phyloP scores from a whole-genome alignment of 2,113 vertebrate genomes.

The Meles meles region DNA sequence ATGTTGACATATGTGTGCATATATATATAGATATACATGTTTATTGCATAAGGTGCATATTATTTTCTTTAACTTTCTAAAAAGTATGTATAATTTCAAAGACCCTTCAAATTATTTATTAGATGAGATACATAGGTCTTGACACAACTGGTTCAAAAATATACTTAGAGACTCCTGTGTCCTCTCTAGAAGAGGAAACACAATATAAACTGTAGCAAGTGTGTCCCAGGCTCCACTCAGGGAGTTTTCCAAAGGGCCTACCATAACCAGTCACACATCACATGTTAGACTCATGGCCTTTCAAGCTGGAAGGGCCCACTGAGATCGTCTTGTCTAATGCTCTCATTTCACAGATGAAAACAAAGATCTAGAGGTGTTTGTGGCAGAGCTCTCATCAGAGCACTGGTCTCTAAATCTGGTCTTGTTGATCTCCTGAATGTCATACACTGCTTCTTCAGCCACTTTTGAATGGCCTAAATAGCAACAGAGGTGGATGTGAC shows the following conservation, averaged over 20 bases:
- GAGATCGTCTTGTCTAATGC: neutral
- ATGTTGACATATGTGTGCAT: neutral
- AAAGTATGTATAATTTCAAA: neutral
- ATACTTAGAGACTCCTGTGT: neutral
- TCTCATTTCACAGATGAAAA: neutral
- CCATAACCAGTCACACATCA: neutral
- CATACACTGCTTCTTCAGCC: neutral
- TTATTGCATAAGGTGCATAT: neutral
- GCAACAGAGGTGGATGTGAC: neutral
- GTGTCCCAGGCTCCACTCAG: neutral
- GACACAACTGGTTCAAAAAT: slow-evolving; percentile 16
- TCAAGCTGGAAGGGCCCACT: neutral
- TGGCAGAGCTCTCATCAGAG: neutral
- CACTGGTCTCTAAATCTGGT: neutral
- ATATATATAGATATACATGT: neutral
- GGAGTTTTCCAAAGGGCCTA: neutral
- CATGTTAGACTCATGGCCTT: neutral
- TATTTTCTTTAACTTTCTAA: neutral
- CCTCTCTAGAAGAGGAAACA: neutral
- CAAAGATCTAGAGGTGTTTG: neutral
- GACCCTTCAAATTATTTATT: neutral
- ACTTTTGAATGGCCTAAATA: neutral
- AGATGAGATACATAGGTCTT: neutral
- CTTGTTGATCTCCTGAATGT: neutral
- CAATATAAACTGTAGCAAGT: neutral